These are phyloP conservation scores for Styela plicata DNA, from an alignment of 23 tunicate genomes.

Conservation along the genomic window DNA sequence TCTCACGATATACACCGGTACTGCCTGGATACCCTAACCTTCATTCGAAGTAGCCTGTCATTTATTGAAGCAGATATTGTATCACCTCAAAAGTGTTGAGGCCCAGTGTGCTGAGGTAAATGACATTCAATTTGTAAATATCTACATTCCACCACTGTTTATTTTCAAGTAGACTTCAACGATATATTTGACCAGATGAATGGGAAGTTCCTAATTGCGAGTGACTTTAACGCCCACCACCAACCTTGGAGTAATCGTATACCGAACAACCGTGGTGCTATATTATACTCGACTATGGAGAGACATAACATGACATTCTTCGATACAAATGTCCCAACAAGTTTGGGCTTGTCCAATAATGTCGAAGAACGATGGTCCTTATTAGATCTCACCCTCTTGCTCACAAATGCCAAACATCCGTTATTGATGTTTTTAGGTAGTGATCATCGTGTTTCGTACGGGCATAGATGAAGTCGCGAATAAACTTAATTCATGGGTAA, in stretches of 20 bases:
- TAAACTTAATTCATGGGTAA: too few species aligned
- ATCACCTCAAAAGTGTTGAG: not conserved
- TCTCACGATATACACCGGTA: not conserved
- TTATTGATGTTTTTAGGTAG: constrained; percentile 5
- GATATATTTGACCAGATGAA: not conserved
- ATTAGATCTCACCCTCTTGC: constrained; percentile 1
- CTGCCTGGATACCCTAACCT: not conserved
- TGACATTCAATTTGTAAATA: not conserved
- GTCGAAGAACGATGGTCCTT: not conserved
- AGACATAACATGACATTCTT: not conserved
- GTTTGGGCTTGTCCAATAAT: not conserved
- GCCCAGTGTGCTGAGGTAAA: not conserved
- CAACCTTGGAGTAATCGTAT: not conserved
- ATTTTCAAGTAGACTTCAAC: not conserved
- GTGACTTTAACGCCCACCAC: constrained; percentile 5
- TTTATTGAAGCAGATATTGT: not conserved
- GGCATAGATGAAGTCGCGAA: too few species aligned
- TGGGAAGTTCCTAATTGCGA: not conserved
- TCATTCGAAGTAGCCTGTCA: not conserved
- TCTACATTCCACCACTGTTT: not conserved
- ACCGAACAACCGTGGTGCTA: not conserved
- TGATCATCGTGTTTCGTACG: too few species aligned
- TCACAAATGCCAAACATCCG: not conserved
- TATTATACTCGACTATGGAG: not conserved
- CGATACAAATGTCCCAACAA: not conserved